These are phyloP conservation scores for Machimus rusticus DNA, from an alignment of 2,888 invertebrate genomes.

Conservation along the genomic window DNA sequence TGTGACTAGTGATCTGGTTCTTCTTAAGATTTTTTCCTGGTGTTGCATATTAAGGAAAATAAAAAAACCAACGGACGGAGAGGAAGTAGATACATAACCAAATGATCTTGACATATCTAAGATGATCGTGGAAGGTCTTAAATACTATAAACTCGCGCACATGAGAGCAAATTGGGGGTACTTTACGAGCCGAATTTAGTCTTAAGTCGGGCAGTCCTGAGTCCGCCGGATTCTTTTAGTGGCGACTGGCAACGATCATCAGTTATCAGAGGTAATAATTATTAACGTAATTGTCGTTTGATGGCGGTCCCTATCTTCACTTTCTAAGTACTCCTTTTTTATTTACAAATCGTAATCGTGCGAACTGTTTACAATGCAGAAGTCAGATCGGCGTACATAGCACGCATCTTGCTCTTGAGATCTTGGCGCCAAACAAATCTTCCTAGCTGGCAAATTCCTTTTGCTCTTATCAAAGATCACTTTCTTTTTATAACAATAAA, in stretches of 20 bases:
- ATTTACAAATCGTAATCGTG: background rate
- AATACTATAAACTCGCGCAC: background rate
- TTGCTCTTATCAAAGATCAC: conserved; percentile 23
- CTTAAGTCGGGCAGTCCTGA: background rate
- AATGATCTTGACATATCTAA: conserved; percentile 24
- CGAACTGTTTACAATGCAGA: background rate
- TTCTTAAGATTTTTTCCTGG: background rate
- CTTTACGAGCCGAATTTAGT: background rate
- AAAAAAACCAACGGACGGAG: background rate
- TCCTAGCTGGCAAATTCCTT: background rate
- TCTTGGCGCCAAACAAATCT: background rate
- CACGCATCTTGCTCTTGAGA: background rate
- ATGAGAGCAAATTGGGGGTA: background rate
- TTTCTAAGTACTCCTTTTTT: background rate
- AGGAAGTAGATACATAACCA: conserved; percentile 17
- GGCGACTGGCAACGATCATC: background rate
- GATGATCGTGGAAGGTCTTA: background rate
- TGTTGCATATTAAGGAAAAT: background rate
- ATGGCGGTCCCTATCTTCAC: background rate
- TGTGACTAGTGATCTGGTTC: background rate
- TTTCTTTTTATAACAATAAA: conserved; percentile 6
- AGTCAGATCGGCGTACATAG: background rate
- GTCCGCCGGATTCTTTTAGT: background rate
- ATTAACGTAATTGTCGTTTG: background rate
- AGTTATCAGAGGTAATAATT: background rate